Evolutionary conservation across 2,888 invertebrate species (phyloP).

Genomic region (Euzophera pinguis): DNA sequence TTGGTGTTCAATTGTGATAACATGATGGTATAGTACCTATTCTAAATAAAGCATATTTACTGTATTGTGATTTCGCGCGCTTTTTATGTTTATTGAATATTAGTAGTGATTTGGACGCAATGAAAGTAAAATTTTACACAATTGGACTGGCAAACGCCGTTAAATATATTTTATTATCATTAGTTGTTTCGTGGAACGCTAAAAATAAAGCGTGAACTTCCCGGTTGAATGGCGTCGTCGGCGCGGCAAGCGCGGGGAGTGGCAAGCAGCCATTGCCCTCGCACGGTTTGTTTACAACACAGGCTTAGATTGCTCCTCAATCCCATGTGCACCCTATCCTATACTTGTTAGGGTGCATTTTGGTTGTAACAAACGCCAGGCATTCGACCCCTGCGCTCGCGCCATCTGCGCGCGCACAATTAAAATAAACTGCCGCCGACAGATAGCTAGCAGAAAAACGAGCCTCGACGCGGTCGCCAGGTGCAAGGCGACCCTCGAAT

Average conservation of each 20-base stretch:
- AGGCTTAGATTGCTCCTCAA: conserved; percentile 37
- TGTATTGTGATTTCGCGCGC: not conserved
- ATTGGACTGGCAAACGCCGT: conserved; percentile 19
- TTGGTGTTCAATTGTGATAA: conserved; percentile 17
- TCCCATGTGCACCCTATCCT: conserved; percentile 54
- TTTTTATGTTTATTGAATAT: not conserved
- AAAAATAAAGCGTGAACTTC: conserved; percentile 78
- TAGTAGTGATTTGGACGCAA: not conserved
- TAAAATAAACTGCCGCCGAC: conserved; percentile 71
- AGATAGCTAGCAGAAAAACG: conserved; percentile 61
- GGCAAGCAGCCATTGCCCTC: conserved; percentile 77
- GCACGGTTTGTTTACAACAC: conserved; percentile 76
- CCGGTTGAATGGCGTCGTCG: conserved; percentile 77
- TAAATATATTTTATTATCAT: conserved; percentile 31
- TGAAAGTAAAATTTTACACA: not conserved
- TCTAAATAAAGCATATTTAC: not conserved
- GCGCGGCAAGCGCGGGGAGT: conserved; percentile 63
- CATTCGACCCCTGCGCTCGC: conserved; percentile 58
- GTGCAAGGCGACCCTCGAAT: conserved; percentile 57
- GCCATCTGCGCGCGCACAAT: conserved; percentile 72
- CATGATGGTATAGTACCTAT: conserved; percentile 14
- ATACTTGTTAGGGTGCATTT: conserved; percentile 52
- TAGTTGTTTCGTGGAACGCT: conserved; percentile 60
- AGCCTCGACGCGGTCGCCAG: conserved; percentile 53
- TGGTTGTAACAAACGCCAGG: conserved; percentile 29